Conservation (phyloP, 2,113 vertebrate genomes). For the Dasypus novemcinctus region DNA sequence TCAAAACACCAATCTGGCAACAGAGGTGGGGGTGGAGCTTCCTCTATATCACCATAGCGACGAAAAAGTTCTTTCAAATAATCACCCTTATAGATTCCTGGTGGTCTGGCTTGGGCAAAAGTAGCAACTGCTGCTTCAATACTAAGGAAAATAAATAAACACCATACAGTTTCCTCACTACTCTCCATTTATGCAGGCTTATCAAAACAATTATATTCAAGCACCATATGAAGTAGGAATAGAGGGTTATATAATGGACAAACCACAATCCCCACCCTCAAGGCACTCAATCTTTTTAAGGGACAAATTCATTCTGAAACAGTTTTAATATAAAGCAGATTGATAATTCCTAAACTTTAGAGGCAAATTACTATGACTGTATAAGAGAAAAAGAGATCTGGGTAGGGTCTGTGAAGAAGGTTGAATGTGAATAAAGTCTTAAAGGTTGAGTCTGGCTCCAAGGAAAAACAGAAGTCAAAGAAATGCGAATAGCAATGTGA, state of each 20-base stretch:
- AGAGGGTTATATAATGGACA: slow-evolving; percentile 16
- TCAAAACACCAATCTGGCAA: slow-evolving; percentile 98
- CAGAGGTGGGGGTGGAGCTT: slow-evolving; percentile 90
- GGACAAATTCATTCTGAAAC: slow-evolving; percentile 19
- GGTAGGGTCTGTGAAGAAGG: background rate
- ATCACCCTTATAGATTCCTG: slow-evolving; percentile 98
- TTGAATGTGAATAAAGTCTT: slow-evolving; percentile 5
- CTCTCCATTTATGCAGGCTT: slow-evolving; percentile 35
- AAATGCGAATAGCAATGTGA: slow-evolving; percentile 21
- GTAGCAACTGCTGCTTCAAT: slow-evolving; percentile 95
- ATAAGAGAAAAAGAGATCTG: background rate
- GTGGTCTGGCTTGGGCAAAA: slow-evolving; percentile 93
- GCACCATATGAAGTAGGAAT: background rate
- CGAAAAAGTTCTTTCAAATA: slow-evolving; percentile 98
- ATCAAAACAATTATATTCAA: slow-evolving; percentile 53
- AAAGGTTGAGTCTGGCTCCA: slow-evolving; percentile 1
- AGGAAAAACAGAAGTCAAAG: background rate
- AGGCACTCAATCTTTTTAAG: slow-evolving; percentile 11
- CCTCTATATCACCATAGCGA: slow-evolving; percentile 95
- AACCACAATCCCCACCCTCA: background rate
- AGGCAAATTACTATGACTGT: background rate
- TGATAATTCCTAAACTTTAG: background rate
- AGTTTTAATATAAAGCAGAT: background rate
- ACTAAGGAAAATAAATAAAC: slow-evolving; percentile 82
- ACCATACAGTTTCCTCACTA: slow-evolving; percentile 60